Base-by-base conservation (phyloP, 2,113 vertebrate genomes). In the Morone chrysops region DNA sequence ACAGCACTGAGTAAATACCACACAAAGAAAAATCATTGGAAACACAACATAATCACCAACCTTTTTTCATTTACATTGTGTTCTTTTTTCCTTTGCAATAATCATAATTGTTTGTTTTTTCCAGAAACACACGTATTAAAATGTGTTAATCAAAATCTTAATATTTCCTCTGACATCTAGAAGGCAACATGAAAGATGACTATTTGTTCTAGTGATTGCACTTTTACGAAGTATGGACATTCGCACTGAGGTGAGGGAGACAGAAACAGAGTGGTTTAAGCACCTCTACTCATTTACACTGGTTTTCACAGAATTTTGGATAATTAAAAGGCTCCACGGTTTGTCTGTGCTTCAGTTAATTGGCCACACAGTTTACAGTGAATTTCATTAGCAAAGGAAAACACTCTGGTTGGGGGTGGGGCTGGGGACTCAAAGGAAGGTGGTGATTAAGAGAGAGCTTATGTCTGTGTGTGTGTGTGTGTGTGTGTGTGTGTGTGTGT, bases 291-390 rank as follows among this genome's bases (percentile, higher is more conserved):
- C 86, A 86, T 93, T 90, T 90, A 87, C 71, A 85, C 76, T 56
- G 7, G 40, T 86, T 91, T 86, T 61, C 62, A 80, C 40, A 72
- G 78, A 67, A 81, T 80, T 89, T 87, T 79, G 80, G 77, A 72
- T 92, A 87, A 93, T 87, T 92, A 84, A 92, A 94, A 94, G 45
- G 73, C 79, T 77, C 81, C 5, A 38, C 87, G 75, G 72, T 85
- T 93, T 90, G 91, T 90, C 85, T 93, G 71, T 87, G 89, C 84
- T 92, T 84, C 85, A 90, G 82, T 92, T 93, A 91, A 92, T 92
- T 93, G 87, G 89, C 88, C 84, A 88, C 83, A 87, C 82, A 88
- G 83, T 94, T 91, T 78, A 90, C 86, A 92, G 79, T 89, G 87
- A 87, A 94, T 93, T 90, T 93, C 85, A 92, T 90, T 88, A 90